A percentile compares a stretch with the other conserved stretches of the same genome.
Conservation (phyloP, 2,797 vertebrate genomes). For the Pitangus sulphuratus region DNA sequence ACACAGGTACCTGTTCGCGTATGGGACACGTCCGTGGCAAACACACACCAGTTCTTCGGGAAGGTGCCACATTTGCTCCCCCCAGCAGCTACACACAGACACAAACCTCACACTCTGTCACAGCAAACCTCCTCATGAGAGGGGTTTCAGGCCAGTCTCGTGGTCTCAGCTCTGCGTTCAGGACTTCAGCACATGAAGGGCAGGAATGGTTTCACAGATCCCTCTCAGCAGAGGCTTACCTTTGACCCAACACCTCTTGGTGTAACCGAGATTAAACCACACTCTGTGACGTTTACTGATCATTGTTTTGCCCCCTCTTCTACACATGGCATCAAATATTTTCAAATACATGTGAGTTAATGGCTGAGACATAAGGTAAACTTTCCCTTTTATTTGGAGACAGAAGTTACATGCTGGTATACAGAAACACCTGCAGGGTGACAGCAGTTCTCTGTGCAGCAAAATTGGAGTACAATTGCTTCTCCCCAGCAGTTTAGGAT, state of each 20-base stretch:
- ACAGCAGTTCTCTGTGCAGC: not conserved
- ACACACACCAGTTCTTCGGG: not conserved
- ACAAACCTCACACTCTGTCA: not conserved
- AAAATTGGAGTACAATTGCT: not conserved
- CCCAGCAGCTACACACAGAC: not conserved
- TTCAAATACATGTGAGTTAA: not conserved
- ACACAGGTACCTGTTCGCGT: not conserved
- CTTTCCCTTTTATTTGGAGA: constrained; percentile 11
- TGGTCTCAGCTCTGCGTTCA: fast-evolving
- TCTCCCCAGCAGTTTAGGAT: not conserved
- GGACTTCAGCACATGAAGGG: fast-evolving
- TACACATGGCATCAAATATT: not conserved
- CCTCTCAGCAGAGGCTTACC: not conserved
- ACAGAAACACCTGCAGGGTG: not conserved
- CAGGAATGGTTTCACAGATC: fast-evolving
- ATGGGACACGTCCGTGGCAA: fast-evolving
- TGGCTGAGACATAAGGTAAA: not conserved
- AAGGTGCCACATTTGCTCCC: not conserved
- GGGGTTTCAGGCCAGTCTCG: not conserved
- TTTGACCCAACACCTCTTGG: fast-evolving
- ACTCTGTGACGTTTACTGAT: not conserved
- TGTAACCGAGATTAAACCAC: not conserved
- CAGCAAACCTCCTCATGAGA: not conserved
- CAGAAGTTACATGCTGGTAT: not conserved
- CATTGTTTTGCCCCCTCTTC: not conserved